Evolutionary conservation across 2,797 vertebrate genomes (phyloP).

Genomic region (Zonotrichia albicollis): DNA sequence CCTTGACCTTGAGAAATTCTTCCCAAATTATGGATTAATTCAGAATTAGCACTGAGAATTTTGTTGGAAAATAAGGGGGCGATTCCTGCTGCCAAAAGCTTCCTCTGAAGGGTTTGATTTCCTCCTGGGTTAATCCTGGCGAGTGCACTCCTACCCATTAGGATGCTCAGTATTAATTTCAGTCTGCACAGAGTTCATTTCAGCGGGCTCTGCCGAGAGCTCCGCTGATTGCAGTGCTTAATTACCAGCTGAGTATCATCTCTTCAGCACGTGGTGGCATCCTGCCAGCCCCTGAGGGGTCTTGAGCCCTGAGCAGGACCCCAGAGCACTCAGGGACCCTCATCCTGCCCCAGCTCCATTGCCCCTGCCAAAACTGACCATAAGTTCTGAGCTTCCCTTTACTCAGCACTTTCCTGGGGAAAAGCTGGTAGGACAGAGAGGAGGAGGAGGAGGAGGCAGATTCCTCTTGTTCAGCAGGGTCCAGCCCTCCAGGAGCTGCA

Average conservation of each 20-base stretch:
- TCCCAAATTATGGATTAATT: conserved; percentile 4
- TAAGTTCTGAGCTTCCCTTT: not conserved
- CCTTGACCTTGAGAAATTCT: not conserved
- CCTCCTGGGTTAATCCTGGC: not conserved
- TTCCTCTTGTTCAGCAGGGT: not conserved
- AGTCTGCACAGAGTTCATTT: conserved; percentile 23
- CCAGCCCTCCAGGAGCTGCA: not conserved
- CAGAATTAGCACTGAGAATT: not conserved
- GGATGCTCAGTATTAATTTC: conserved; percentile 25
- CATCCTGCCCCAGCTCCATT: rapidly evolving
- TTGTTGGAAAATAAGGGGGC: not conserved
- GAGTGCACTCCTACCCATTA: conserved; percentile 17
- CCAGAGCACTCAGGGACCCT: rapidly evolving
- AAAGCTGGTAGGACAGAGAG: not conserved
- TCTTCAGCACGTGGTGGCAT: not conserved
- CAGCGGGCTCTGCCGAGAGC: conserved; percentile 21
- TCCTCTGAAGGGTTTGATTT: conserved; percentile 1
- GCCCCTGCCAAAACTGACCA: not conserved
- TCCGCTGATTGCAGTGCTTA: conserved; percentile 31
- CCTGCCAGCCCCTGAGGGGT: not conserved
- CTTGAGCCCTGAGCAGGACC: not conserved
- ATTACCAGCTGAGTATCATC: conserved; percentile 4
- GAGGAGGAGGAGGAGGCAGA: not conserved
- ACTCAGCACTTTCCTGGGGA: not conserved
- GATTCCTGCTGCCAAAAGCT: conserved; percentile 4